Conservation (phyloP, 2,113 vertebrate genomes). For the Hippolais icterina region DNA sequence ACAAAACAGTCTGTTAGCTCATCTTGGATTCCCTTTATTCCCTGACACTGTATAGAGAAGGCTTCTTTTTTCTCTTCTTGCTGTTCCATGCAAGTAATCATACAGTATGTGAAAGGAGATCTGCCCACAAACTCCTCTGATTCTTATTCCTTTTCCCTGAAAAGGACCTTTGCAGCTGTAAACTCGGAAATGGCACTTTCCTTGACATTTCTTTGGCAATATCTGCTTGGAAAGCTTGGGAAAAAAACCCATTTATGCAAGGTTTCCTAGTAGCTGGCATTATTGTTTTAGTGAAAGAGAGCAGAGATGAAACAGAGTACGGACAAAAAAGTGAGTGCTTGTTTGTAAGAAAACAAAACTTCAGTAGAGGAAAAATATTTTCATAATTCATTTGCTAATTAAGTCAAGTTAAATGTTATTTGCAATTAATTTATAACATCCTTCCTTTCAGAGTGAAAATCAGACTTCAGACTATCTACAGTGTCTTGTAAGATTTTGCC, state of each 20-base stretch:
- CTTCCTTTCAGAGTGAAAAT: not conserved
- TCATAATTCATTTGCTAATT: not conserved
- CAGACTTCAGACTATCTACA: not conserved
- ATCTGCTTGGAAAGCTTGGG: not conserved
- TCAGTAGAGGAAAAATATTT: not conserved
- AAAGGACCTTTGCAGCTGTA: not conserved
- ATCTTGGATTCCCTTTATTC: slow-evolving; percentile 26
- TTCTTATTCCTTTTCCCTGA: slow-evolving; percentile 4
- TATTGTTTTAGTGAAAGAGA: not conserved
- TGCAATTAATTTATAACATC: not conserved
- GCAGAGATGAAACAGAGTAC: not conserved
- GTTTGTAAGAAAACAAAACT: not conserved
- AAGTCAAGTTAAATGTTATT: not conserved
- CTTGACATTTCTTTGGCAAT: not conserved
- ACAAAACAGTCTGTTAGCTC: slow-evolving; percentile 36
- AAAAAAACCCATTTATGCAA: not conserved
- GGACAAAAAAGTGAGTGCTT: not conserved
- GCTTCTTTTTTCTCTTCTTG: slow-evolving; percentile 18
- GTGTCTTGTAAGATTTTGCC: not conserved
- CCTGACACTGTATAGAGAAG: not conserved
- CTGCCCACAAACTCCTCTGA: not conserved
- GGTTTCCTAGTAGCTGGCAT: not conserved
- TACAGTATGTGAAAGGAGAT: slow-evolving; percentile 24
- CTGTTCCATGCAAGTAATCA: not conserved
- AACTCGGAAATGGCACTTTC: not conserved